Evolutionary conservation across 64 coral and sea anemone species (phyloP).

Genomic region (Acropora tenuis): DNA sequence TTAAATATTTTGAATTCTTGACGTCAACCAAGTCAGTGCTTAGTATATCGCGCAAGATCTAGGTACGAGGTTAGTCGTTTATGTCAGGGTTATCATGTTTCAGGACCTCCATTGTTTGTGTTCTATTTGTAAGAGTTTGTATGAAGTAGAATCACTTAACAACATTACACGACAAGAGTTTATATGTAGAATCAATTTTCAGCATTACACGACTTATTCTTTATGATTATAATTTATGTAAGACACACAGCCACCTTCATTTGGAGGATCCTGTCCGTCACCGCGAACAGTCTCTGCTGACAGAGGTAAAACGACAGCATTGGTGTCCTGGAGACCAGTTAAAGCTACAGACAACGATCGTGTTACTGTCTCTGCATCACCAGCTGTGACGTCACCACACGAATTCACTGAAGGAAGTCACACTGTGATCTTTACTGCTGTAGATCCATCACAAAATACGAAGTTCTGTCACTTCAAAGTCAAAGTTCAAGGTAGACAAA

Average conservation of each 20-base stretch:
- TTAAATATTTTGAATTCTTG: neutral
- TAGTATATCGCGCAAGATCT: neutral
- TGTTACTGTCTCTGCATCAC: neutral
- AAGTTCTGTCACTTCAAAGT: conserved; percentile 30
- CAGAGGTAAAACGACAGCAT: conserved; percentile 50
- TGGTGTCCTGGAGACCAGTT: conserved; percentile 34
- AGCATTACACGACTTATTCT: neutral
- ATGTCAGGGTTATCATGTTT: neutral
- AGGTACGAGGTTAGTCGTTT: neutral
- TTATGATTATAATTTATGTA: neutral
- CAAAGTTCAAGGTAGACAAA: conserved; percentile 31
- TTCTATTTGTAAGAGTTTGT: neutral
- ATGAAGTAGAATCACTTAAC: too few relatives aligned
- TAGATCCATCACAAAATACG: conserved; percentile 35
- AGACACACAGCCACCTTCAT: conserved; percentile 37
- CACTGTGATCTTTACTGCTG: conserved; percentile 40
- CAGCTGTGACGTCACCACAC: conserved; percentile 30
- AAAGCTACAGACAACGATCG: conserved; percentile 62
- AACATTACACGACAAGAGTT: too few relatives aligned
- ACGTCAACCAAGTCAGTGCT: neutral
- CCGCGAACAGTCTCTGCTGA: conserved; percentile 23
- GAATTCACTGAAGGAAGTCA: conserved; percentile 50
- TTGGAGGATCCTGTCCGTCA: conserved; percentile 34
- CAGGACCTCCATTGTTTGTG: too few relatives aligned
- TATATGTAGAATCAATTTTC: neutral